Percentiles rank a stretch among this genome's conserved stretches.
Conservation (phyloP, 2,797 vertebrate species). For the Gorsachius magnificus region DNA sequence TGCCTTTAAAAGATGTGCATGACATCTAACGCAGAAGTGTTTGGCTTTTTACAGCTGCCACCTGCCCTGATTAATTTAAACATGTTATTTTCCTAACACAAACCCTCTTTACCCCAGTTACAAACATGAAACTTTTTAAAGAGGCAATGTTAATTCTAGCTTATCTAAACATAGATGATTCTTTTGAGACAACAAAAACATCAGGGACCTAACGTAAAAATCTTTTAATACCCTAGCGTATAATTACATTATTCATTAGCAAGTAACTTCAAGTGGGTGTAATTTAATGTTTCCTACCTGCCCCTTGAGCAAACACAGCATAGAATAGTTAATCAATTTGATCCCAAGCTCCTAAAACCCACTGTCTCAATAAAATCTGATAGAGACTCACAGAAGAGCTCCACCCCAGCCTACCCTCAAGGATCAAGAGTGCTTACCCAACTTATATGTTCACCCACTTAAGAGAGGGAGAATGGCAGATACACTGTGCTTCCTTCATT, state of each 20-base stretch:
- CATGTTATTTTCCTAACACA: not conserved
- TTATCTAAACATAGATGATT: not conserved
- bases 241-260: conserved; percentile 57
- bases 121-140: not conserved
- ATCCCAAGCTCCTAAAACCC: not conserved
- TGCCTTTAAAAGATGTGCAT: not conserved
- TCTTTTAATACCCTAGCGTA: not conserved
- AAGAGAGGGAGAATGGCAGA: not conserved
- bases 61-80: not conserved
- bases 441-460: not conserved
- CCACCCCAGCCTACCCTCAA: not conserved
- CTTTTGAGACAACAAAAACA: conserved; percentile 28
- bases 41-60: not conserved
- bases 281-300: conserved; percentile 34
- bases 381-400: not conserved
- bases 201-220: conserved; percentile 20
- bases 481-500: not conserved
- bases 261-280: conserved; percentile 10
- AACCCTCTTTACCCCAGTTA: not conserved
- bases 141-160: not conserved
- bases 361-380: not conserved
- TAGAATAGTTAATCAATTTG: not conserved
- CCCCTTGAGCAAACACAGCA: conserved; percentile 14
- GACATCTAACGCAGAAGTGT: not conserved
- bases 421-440: not conserved